Evolutionary conservation across 2,797 vertebrate species (phyloP), one percentile per base, ranked within the genome.

Genomic region (Pangasius sanitwongsei): DNA sequence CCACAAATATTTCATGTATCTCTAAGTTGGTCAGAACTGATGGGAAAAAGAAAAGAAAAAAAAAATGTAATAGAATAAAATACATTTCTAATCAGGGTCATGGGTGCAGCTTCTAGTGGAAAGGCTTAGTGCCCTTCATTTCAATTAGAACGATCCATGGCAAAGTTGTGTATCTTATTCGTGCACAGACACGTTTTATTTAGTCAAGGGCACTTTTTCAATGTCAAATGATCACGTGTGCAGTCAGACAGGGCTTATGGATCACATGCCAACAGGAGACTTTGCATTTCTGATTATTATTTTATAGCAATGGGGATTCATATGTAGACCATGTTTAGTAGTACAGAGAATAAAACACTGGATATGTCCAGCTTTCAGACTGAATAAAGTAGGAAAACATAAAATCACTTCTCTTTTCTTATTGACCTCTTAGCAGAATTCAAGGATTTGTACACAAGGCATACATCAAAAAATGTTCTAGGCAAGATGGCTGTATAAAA

Each of bases 161-260:
- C 23, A 50, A 59, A 20, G 25, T 44, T 69, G 57, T 84, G 31
- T 59, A 61, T 86, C 67, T 75, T 67, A 67, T 31, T 72, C n/a
- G 63, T 8, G 82, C 55, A 61, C 65, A 61, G 18, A 83, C 53
- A 70, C 20, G n/a, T 53, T 87, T 67, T 57, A 82, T 55, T 67
- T 75, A 34, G 41, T 57, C 81, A 86, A 16, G 31, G 70, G 34
- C 63, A 85, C 23, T 70, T 75, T 83, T 34, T 86, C 25, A 50
- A 87, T 65, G 67, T 83, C 61, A 89, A 86, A 84, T 57, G 81
- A 87, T 85, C 75, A 77, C 48, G 9, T 70, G 84, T 90, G 90
- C 91, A 92, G 91, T 91, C 91, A 88, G 80, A 90, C 37, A 89
- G 87, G 90, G 91, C 89, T 83, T 88, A 41, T 86, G 87, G 67